Base-by-base conservation (phyloP, 2,888 invertebrate species). In the Trichacis sp. region DNA sequence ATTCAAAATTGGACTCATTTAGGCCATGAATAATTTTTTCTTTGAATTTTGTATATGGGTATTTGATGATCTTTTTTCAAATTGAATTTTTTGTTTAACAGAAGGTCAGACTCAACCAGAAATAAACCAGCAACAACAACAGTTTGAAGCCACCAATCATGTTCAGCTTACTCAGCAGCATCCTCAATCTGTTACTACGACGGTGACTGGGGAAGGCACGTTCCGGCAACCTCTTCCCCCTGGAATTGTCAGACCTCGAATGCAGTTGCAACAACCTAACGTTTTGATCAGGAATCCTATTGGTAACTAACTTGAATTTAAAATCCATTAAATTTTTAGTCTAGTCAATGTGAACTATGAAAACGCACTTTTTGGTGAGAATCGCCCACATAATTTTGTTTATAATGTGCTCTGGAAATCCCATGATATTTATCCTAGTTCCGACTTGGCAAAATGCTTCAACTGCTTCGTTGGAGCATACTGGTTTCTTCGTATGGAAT, bases 181-280 rank as follows among this genome's bases (percentile, higher is more conserved):
- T 75, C 64, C 78, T 61, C 81, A 79, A 68, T 70, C 68, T 17
- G 48, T 76, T n/a, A 48, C 73, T 6, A 74, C 68, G n/a, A 77
- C 69, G 64, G 68, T 82, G 5, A 47, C 61, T 1, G 87, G 86
- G 0, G 90, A 90, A 40, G 88, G 88, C 57, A 91, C 89, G 24
- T 92, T 91, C 83, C 87, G 92, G 8, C 91, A 91, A 73, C 92
- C 92, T 8, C 84, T 92, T 73, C 92, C 92, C 8, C 88, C 88
- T 24, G 86, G 87, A 66, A 85, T 87, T 42, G 85, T 86, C 5
- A 84, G 88, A 70, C 87, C 88, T 4, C 84, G 88, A 63, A 82
- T 86, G 76, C 87, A 88, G 11, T 67, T 78, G 40, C 83, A 79
- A 69, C 83, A 79, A 69, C 74, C 79, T 1, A 83, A 82, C 43